These are phyloP conservation scores for Micronisus gabar DNA, from an alignment of 2,113 vertebrate species.

Conservation along the genomic window DNA sequence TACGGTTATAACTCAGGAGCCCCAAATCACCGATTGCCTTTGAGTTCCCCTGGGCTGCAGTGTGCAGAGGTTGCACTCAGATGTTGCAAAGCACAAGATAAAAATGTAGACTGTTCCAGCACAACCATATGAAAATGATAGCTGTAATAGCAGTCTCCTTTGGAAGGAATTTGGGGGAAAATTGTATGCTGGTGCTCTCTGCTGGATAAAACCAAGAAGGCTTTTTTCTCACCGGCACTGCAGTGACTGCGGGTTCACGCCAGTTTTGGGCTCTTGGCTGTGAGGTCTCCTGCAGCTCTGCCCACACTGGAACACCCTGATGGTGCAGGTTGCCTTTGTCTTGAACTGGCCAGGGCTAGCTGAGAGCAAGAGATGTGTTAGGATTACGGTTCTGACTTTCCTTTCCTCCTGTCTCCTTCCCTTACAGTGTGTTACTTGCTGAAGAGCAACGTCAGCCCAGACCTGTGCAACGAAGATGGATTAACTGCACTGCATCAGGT, in stretches of 20 bases:
- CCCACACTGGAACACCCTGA: not conserved
- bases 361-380: not conserved
- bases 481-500: constrained; percentile 97
- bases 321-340: not conserved
- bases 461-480: constrained; percentile 95
- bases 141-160: not conserved
- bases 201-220: constrained; percentile 3
- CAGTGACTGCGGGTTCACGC: rapidly evolving
- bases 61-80: not conserved
- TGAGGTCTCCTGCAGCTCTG: not conserved
- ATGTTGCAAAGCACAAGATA: not conserved
- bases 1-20: rapidly evolving
- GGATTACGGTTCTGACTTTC: not conserved
- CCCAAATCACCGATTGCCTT: not conserved
- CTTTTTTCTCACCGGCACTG: not conserved
- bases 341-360: not conserved
- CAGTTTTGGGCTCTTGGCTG: not conserved
- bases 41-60: not conserved
- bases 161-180: not conserved
- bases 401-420: constrained; percentile 18
- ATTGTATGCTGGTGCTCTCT: constrained; percentile 42
- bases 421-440: constrained; percentile 90
- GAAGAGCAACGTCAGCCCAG: constrained; percentile 91
- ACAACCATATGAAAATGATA: not conserved
- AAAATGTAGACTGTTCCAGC: not conserved